These are phyloP conservation scores for Cheilosia pagana DNA, from an alignment of 2,888 invertebrate genomes.

Conservation along the genomic window DNA sequence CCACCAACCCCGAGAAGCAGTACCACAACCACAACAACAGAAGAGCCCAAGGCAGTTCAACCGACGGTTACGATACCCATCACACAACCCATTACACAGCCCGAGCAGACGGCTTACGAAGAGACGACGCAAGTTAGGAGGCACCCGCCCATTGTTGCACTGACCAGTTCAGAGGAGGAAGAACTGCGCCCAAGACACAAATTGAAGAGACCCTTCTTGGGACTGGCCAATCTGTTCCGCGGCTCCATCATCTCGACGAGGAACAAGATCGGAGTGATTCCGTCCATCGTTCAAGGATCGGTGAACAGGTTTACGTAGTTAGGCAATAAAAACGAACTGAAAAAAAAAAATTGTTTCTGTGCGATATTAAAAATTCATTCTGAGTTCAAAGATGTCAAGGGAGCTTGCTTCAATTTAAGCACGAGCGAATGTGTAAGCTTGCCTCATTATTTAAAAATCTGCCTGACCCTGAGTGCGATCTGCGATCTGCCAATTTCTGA, in stretches of 20 bases:
- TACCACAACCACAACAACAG: slow-evolving; percentile 33
- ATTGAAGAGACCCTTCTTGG: slow-evolving; percentile 37
- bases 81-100: background rate
- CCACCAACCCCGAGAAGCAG: background rate
- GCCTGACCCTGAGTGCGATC: too few species aligned
- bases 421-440: too few species aligned
- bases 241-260: slow-evolving; percentile 55
- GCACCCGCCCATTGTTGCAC: slow-evolving; percentile 16
- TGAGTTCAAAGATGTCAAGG: too few species aligned
- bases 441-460: too few species aligned
- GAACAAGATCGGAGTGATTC: slow-evolving; percentile 57
- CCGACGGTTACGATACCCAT: background rate
- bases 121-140: slow-evolving; percentile 18
- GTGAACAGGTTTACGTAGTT: slow-evolving; percentile 43
- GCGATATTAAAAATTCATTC: background rate
- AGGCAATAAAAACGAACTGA: background rate
- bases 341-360: background rate
- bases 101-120: slow-evolving; percentile 29
- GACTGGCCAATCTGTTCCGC: slow-evolving; percentile 47
- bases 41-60: background rate
- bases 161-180: slow-evolving; percentile 31
- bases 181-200: background rate
- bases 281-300: slow-evolving; percentile 49
- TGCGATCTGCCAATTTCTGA: too few species aligned
- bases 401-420: too few species aligned